Conservation (phyloP, 2,888 invertebrate species). For the Cosmia pyralina region DNA sequence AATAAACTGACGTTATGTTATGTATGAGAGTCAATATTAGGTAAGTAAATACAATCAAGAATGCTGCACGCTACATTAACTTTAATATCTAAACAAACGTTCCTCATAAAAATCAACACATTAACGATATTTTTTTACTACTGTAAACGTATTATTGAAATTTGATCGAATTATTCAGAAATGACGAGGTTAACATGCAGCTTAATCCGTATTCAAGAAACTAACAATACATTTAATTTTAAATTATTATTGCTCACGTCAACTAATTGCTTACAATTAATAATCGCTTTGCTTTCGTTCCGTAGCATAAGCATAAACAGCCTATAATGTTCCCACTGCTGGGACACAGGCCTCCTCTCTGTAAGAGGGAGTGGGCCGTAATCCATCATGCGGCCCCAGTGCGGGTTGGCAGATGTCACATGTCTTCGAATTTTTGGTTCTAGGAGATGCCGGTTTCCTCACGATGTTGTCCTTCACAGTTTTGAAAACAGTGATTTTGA, state of each 20-base stretch:
- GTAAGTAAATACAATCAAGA: constrained; percentile 26
- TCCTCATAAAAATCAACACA: not conserved
- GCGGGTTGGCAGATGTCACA: too few species aligned
- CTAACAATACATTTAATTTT: not conserved
- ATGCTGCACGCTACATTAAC: constrained; percentile 27
- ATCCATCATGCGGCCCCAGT: too few species aligned
- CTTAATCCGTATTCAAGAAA: constrained; percentile 5
- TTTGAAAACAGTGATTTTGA: too few species aligned
- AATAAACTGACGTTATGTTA: constrained; percentile 21
- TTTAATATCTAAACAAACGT: constrained; percentile 16
- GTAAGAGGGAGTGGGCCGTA: too few species aligned
- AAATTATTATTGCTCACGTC: not conserved
- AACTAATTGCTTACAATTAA: not conserved
- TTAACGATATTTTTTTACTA: not conserved
- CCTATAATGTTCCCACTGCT: too few species aligned
- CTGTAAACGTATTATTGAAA: not conserved
- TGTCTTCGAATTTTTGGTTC: too few species aligned
- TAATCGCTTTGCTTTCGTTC: not conserved
- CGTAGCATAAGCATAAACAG: too few species aligned
- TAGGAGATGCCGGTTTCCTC: too few species aligned
- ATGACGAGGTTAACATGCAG: not conserved
- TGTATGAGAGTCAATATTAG: constrained; percentile 9
- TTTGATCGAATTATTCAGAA: not conserved
- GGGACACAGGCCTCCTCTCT: too few species aligned
- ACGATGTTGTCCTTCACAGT: too few species aligned